phyloP scores from a whole-genome alignment of 1,140 invertebrate species.

The Pseudachorutes palmiensis region DNA sequence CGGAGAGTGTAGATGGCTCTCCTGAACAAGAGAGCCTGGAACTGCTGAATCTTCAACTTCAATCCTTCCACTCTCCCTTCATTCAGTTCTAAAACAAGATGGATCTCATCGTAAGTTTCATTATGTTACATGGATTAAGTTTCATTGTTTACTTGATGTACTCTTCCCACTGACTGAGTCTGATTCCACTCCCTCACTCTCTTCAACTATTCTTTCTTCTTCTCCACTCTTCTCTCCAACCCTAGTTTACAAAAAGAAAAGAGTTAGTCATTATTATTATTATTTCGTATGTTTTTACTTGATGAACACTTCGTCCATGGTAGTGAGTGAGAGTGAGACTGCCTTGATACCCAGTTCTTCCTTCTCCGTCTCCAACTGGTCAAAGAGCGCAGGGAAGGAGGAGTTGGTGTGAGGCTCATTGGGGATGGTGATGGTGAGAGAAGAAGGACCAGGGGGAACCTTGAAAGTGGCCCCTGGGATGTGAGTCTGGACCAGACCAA shows the following conservation, averaged over 20 bases:
- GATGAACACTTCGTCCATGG: conserved; percentile 39
- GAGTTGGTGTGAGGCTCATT: conserved; percentile 21
- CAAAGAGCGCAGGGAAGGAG: conserved; percentile 34
- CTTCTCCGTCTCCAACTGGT: conserved; percentile 24
- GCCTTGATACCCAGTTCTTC: conserved; percentile 31
- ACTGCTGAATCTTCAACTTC: too few relatives aligned
- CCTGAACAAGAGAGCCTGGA: too few relatives aligned
- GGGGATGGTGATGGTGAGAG: conserved; percentile 25
- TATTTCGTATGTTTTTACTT: neutral
- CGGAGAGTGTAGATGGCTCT: too few relatives aligned
- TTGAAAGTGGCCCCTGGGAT: conserved; percentile 28
- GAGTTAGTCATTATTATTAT: neutral
- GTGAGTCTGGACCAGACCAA: conserved; percentile 28
- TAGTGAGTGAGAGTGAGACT: conserved; percentile 35
- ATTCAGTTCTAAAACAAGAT: too few relatives aligned
- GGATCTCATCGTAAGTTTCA: too few relatives aligned
- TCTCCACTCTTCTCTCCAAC: conserved; percentile 12
- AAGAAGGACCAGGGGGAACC: neutral
- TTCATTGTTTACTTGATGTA: neutral
- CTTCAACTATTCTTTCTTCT: neutral
- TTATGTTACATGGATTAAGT: too few relatives aligned
- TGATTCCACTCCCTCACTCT: neutral
- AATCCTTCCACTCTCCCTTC: too few relatives aligned
- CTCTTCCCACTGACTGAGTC: neutral
- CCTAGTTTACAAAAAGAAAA: conserved; percentile 5